Evolutionary conservation across 1,140 invertebrate genomes (phyloP), one percentile per base, ranked within the genome.

Genomic region (Micrasema minimum): DNA sequence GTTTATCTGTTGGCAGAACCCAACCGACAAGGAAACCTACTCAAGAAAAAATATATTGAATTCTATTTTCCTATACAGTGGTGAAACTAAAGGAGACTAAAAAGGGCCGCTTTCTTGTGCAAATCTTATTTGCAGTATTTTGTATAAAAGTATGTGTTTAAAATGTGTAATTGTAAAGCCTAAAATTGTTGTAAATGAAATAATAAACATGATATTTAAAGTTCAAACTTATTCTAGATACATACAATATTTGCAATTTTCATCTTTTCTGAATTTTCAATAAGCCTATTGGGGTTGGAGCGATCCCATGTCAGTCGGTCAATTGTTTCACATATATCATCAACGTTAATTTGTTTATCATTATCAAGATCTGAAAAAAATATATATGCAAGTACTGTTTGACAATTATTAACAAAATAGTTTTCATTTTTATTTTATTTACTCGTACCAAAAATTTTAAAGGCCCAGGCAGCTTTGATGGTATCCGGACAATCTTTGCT

Each of bases 401-500:
- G 16, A 18, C 16, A 20, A 18, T 16, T 4, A 14, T 7, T n/a
- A 4, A 1, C 1, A 14, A n/a, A 45, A 45, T 14, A 11, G n/a
- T 45, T 45, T 45, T 45, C 6, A 2, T 48, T 1, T 7, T 48
- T 16, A 31, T 7, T 48, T 14, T 48, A 20, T 20, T 48, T 57
- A 5, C 3, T 43, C 41, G 80, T 82, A 92, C 92, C 91, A 78
- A 90, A 93, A 68, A 94, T 88, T 79, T 84, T 85, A 77, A 93
- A 93, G n/a, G 91, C 91, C 87, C 92, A 93, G 7, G 82, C 80
- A 10, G 91, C 87, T 80, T 92, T 93, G 5, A 92, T 86, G 37
- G 88, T 84, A 12, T 85, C 76, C 0, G 91, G 91, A 71, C 91
- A 91, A 67, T 88, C 85, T 43, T 88, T 82, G 31, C 88, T 90